Conservation (phyloP, 2,113 vertebrate genomes). For the Macquaria australasica region DNA sequence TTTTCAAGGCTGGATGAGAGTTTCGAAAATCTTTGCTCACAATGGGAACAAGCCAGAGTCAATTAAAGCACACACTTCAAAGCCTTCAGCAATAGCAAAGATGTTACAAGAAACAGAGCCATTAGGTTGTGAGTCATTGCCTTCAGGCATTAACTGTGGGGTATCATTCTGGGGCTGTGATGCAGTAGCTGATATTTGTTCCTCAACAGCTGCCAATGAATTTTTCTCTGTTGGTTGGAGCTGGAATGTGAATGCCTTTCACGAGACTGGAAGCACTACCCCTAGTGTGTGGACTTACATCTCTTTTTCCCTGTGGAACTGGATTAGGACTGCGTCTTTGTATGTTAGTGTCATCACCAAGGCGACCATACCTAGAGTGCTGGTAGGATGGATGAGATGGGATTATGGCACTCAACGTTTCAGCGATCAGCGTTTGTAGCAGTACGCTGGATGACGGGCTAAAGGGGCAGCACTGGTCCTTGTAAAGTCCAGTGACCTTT, state of each 20-base stretch:
- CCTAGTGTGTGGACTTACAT: neutral
- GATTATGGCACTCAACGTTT: no score
- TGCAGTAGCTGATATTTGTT: constrained; percentile 5
- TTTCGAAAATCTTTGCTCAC: constrained; percentile 15
- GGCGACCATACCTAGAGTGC: no score
- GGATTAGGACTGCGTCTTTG: no score
- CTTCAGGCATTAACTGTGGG: neutral
- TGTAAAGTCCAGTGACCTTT: no score
- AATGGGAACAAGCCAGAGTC: constrained; percentile 12
- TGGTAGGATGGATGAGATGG: no score
- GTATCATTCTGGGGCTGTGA: neutral
- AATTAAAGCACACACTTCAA: constrained; percentile 1
- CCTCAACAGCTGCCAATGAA: neutral
- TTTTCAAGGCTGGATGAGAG: neutral
- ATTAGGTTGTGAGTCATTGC: neutral
- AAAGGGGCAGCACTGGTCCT: no score
- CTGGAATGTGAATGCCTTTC: neutral
- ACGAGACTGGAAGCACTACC: neutral
- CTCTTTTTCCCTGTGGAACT: no score
- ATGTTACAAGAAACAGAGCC: neutral
- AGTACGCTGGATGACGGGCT: no score
- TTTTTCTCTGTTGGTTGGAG: neutral
- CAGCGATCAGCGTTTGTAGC: no score
- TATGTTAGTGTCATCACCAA: no score
- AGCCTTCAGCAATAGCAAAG: neutral